These are phyloP conservation scores for Chrysogorgia sp. DNA, from an alignment of 92 coral and sea anemone genomes.

Conservation along the genomic window DNA sequence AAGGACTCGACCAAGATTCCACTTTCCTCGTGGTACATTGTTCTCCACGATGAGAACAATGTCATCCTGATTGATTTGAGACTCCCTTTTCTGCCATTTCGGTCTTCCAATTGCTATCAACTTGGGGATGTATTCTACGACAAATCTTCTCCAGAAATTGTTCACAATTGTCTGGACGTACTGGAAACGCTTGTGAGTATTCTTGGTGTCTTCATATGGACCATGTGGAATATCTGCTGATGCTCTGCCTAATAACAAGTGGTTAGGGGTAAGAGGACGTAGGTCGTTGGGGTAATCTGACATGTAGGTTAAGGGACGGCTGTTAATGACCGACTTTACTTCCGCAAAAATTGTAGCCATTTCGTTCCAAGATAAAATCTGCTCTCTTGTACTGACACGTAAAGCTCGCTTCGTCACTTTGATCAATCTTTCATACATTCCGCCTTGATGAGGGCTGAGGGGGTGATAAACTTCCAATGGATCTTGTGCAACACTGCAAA, in stretches of 20 bases:
- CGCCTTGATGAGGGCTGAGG: conserved; percentile 61
- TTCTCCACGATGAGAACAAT: conserved; percentile 56
- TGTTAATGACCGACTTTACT: conserved; percentile 46
- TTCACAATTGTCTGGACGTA: conserved; percentile 50
- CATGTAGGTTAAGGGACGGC: conserved; percentile 46
- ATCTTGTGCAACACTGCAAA: conserved; percentile 55
- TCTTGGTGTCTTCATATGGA: conserved; percentile 55
- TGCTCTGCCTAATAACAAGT: conserved; percentile 39
- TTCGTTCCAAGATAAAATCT: conserved; percentile 50
- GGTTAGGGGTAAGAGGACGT: conserved; percentile 50
- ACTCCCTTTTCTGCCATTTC: conserved; percentile 41
- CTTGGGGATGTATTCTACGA: conserved; percentile 33
- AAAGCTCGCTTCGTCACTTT: conserved; percentile 43
- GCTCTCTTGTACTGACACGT: conserved; percentile 21
- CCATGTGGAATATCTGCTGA: conserved; percentile 39
- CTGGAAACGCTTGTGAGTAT: conserved; percentile 52
- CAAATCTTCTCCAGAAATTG: conserved; percentile 55
- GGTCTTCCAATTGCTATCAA: conserved; percentile 15
- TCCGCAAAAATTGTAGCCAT: conserved; percentile 49
- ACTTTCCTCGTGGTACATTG: conserved; percentile 54
- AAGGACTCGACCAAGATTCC: conserved; percentile 51
- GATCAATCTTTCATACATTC: conserved; percentile 53
- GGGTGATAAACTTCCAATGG: no score
- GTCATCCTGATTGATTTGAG: conserved; percentile 48
- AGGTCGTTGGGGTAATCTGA: conserved; percentile 52